Base-by-base conservation (phyloP, 2,888 invertebrate genomes). In the Mimas tiliae region DNA sequence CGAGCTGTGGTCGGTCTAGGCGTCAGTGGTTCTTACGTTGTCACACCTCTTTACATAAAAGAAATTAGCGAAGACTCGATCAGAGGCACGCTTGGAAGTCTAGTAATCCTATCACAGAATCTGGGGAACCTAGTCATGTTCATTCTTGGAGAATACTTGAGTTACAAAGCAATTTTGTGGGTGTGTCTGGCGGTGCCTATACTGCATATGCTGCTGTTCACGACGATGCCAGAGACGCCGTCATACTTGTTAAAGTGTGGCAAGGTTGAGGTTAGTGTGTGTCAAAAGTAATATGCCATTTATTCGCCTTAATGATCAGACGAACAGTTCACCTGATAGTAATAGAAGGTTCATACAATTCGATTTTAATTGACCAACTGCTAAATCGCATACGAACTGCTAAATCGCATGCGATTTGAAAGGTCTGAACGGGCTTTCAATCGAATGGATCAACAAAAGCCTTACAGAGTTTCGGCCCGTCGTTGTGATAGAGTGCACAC, bases 51-150 rank as follows among this genome's bases (percentile, higher is more conserved):
- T 0, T 93, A 93, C 77, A 90, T 93, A 68, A 93, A 93, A 67
- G 93, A 93, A 68, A 93, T 91, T 65, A 91, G 93, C 71, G 92
- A 93, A 62, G 92, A 93, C 67, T 84, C 87, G 7, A 88, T 93
- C 62, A 76, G 93, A 64, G 93, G 93, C 0, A 90, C 86, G 0
- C 74, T 93, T 6, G 93, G 93, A 0, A 91, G 88, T 66, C 72
- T 93, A 33, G 93, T 93, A 19, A 86, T 93, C 0, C 74, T 93
- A 0, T 89, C 91, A 0, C 93, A 93, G 78, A 93, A 91, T 65
- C 52, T 92, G 6, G 93, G 93, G 0, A 93, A 93, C 71, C 78
- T 93, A 0, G 67, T 88, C 38, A 89, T 91, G 2, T 93, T 89
- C 68, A 69, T 93, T 0, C 74, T 93, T 71, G 93, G 92, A 0